Conservation (phyloP, 2,888 invertebrate species). For the Eristalis tenax region DNA sequence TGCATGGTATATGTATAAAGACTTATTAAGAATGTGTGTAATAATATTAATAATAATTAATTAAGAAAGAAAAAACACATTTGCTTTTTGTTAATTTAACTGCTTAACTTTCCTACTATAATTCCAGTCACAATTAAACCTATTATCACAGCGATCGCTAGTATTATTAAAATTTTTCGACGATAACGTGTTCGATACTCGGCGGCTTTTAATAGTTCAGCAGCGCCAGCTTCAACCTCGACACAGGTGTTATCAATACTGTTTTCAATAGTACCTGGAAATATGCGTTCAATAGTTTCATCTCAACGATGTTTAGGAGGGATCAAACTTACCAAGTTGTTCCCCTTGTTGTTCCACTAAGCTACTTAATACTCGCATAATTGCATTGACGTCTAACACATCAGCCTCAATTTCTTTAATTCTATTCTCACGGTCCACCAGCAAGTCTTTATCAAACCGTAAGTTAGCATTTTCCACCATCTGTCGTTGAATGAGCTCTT, state of each 20-base stretch:
- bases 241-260: constrained; percentile 89
- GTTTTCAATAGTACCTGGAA: constrained; percentile 90
- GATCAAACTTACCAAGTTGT: constrained; percentile 85
- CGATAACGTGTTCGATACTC: constrained; percentile 89
- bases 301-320: not conserved
- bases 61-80: constrained; percentile 61
- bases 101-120: constrained; percentile 84
- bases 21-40: constrained; percentile 69
- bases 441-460: constrained; percentile 90
- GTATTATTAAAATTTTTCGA: constrained; percentile 87
- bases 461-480: constrained; percentile 79
- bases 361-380: constrained; percentile 89
- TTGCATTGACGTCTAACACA: constrained; percentile 91
- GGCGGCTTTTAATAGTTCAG: constrained; percentile 90
- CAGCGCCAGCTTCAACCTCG: constrained; percentile 89
- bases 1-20: constrained; percentile 67
- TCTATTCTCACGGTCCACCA: constrained; percentile 90
- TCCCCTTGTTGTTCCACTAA: constrained; percentile 88
- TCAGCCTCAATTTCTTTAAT: constrained; percentile 91
- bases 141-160: constrained; percentile 85
- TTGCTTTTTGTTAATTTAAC: constrained; percentile 78
- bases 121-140: constrained; percentile 87
- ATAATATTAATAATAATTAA: constrained; percentile 55
- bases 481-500: constrained; percentile 79
- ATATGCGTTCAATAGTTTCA: constrained; percentile 8